Evolutionary conservation across 2,797 vertebrate species (phyloP), one percentile per base, ranked within the genome.

Genomic region (Neostethus bicornis): DNA sequence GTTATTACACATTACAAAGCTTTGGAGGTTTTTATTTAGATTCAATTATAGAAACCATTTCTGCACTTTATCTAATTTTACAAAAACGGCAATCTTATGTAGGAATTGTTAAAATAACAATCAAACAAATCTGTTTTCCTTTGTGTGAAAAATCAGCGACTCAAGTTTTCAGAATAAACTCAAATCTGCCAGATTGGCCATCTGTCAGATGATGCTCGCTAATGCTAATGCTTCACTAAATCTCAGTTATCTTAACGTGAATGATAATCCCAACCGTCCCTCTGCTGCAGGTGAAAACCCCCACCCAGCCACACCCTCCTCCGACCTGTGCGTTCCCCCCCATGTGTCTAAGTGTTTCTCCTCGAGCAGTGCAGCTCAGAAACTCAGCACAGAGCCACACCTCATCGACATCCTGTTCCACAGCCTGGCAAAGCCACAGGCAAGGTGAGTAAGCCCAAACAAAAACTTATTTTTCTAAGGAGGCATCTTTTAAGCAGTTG

Each of bases 281-380:
- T 83, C 75, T 67, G 38, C 63, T 47, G n/a, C 73, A 93, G 92
- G 89, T 93, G 47, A 92, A 89, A 81, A 83, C 75, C 51, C 61
- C 60, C 1, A 61, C 75, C 17, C 85, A 84, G 34, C 70, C 87
- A 20, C 85, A 75, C 47, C 80, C 51, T 55, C 80, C 87, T 61
- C 52, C 88, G 60, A 89, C 85, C 59, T 90, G 87, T 28, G 91
- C 91, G n/a, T 92, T 92, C 71, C 90, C 90, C 45, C 66, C 83
- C 49, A 76, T 56, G 67, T 73, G 76, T 66, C 69, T 86, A 23
- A 65, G 17, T 5, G 45, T 80, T 31, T 65, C 84, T 24, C 64
- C 85, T 10, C 73, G 62, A 61, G 81, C 81, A 16, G 26, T 61
- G 5, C 80, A 82, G 67, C 67, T 78, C 29, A 76, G 70, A 60